These are phyloP conservation scores for Keiferia lycopersicella DNA, from an alignment of 2,888 invertebrate genomes.

Conservation along the genomic window DNA sequence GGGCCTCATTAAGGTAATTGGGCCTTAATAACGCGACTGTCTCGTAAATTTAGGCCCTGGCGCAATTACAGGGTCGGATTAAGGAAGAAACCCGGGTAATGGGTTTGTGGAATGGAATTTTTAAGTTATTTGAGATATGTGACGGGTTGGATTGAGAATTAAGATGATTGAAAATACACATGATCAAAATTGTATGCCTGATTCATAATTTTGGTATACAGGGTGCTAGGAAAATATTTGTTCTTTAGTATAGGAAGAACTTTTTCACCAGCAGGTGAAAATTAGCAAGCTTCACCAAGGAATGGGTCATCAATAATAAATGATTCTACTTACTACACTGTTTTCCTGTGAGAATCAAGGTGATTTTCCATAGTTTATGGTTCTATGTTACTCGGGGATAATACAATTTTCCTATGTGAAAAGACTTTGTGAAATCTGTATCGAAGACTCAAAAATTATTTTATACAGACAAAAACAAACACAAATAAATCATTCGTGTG, in stretches of 20 bases:
- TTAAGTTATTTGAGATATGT: conserved; percentile 16
- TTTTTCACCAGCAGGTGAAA: no score
- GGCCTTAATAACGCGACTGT: conserved; percentile 47
- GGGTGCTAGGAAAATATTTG: neutral
- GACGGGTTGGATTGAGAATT: neutral
- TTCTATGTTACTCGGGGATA: no score
- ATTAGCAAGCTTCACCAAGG: no score
- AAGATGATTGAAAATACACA: neutral
- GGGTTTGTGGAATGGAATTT: conserved; percentile 14
- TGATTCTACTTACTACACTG: no score
- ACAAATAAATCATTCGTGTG: no score
- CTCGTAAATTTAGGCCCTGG: conserved; percentile 49
- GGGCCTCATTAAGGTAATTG: conserved; percentile 46
- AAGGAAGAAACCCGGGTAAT: conserved; percentile 26
- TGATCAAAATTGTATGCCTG: neutral
- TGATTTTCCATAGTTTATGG: no score
- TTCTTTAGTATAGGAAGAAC: neutral
- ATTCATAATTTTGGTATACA: neutral
- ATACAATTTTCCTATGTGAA: no score
- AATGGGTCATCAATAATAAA: no score
- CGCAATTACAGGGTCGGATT: conserved; percentile 40
- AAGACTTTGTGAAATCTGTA: no score
- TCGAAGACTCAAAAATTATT: no score
- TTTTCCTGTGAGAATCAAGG: no score
- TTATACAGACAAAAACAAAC: no score